Evolutionary conservation across 2,113 vertebrate species (phyloP), one percentile per base, ranked within the genome.

Genomic region (Megaceryle maxima): DNA sequence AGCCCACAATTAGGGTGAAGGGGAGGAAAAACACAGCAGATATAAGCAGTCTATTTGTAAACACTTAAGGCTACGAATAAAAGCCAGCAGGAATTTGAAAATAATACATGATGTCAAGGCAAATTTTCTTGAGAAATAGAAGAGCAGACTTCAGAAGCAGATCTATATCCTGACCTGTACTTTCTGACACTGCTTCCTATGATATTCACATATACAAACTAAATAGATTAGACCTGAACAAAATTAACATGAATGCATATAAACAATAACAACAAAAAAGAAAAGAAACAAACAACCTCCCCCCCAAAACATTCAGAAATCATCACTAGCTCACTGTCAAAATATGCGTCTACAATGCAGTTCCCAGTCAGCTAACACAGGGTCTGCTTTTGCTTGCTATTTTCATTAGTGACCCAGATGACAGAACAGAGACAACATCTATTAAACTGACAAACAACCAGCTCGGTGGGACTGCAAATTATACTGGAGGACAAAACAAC

Each of bases 361-460:
- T 33, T 92, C 77, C 44, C 69, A 68, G 87, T 89, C 91, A 95
- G 80, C 89, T 76, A 31, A 35, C 51, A 8, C 33, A 28, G 66
- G 33, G 5, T 70, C 83, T 88, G 56, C 35, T 94, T 48, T 76
- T 72, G 64, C 29, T 81, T 64, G 22, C 50, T 87, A 9, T 46
- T 91, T 94, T 87, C 76, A 68, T 88, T 87, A 84, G 73, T 68
- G 67, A 83, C 87, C 80, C 64, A 94, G 64, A 70, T 68, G 46
- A 74, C 11, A 51, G 76, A 90, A 77, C 63, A 92, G 48, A 94
- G 69, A 76, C 74, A 39, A 48, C 48, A 72, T 78, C 91, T 84
- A 93, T 88, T 92, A 87, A 84, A 96, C 3, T 88, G 76, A 91
- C 73, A 94, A 83, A 1, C 86, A 62, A 74, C 51, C 91, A 84